Percentiles rank a stretch among this genome's conserved stretches.
These are phyloP conservation scores for Bradypodion pumilum DNA, from an alignment of 2,797 vertebrate species.

Conservation along the genomic window DNA sequence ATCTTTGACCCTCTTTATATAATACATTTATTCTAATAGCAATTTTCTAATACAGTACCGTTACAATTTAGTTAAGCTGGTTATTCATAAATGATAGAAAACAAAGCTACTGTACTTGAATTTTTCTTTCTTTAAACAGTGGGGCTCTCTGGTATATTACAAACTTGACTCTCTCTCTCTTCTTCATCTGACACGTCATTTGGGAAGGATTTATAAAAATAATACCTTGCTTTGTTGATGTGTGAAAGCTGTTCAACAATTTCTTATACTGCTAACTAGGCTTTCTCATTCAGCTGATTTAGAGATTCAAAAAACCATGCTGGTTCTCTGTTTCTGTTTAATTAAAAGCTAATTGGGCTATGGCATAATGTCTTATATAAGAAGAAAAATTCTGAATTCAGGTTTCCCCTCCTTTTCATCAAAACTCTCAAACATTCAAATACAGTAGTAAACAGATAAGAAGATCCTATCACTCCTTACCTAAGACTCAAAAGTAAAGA, in stretches of 20 bases:
- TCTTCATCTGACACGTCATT: neutral
- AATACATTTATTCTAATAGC: neutral
- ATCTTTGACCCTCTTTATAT: neutral
- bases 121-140: neutral
- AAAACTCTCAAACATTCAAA: neutral
- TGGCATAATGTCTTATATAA: neutral
- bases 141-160: neutral
- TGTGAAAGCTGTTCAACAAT: neutral
- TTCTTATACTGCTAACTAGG: neutral
- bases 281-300: neutral
- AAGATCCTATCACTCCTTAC: neutral
- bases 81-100: neutral
- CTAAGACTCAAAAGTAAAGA: neutral
- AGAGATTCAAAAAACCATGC: neutral
- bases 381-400: neutral
- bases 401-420: neutral
- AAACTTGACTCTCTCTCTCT: neutral
- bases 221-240: neutral
- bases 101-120: too few species aligned
- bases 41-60: too few species aligned
- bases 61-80: neutral
- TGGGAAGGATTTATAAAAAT: neutral
- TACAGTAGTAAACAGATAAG: fast-evolving
- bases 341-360: neutral
- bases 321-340: constrained; percentile 9